Base-by-base conservation (phyloP, 2,113 vertebrate species). In the Thermophis baileyi region DNA sequence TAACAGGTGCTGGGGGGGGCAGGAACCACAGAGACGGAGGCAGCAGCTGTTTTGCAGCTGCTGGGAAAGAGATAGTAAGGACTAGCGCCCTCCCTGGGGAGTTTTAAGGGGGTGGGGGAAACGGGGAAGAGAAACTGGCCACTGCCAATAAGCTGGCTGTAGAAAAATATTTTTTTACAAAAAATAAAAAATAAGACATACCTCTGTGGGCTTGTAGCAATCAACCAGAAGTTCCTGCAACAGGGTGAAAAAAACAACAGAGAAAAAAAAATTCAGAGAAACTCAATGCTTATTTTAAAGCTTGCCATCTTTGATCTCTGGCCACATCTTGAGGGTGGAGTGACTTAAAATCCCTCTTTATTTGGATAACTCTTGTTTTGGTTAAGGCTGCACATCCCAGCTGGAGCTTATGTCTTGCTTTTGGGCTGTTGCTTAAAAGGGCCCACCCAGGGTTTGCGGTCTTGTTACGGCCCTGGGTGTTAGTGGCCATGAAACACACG, bases 151-250 rank as follows among this genome's bases (percentile, higher is more conserved):
- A 8, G 44, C 6, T 27, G 6, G 63, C 18, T 25, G 16, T 9
- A 53, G 88, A 53, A 57, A 18, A 9, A 30, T 24, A 1, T 60
- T 57, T 9, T 57, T 9, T 57, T 24, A 24, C 1, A 51, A 54
- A 20, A 53, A 53, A 55, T 2, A 55, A 55, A 24, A 55, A 1
- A 55, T 6, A 55, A 55, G 54, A 14, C 97, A 97, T 95, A 99
- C 99, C 97, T 99, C 98, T 54, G 98, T 99, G 92, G 99, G 99
- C 97, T 99, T 99, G 96, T 98, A 99, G 97, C 99, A 99, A 94
- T 99, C 98, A 69, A 98, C 98, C 97, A 99, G 96, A 89, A 99
- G 97, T 50, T 99, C 99, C 98, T 99, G 92, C 22, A 81, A 81
- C 2, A 5, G 63, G 11, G 12, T 57, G 55, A 25, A 25, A 8